Base-by-base conservation (phyloP, 1,140 invertebrate species). In the Dendrolimus punctatus region DNA sequence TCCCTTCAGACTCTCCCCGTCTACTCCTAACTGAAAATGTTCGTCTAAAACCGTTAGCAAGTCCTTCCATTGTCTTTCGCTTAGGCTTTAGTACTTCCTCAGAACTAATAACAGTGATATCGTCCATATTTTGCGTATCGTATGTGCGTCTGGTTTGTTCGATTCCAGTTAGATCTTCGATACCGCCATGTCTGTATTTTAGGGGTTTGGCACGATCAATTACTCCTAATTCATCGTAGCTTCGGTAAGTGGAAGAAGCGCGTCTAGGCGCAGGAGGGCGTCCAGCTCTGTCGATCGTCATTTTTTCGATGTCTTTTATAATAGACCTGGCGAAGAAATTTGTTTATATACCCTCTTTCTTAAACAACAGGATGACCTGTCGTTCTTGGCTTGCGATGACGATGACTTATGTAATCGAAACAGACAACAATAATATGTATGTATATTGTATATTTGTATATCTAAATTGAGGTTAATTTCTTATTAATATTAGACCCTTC, bases 211-310 rank as follows among this genome's bases (percentile, higher is more conserved):
- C 69, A 43, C 73, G 69, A 47, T 84, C 82, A 41, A 80, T 75
- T 6, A 72, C 61, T 5, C 80, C 80, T 5, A 85, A 73, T 60
- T 85, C 80, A 60, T 88, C 87, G 62, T 89, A 90, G 60, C 88
- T 89, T 60, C 84, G 80, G 64, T 90, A 90, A 5, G 88, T 89
- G 23, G 89, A 89, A 5, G 85, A 85, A 2, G 75, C 73, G 7
- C 82, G 68, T 38, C 79, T 68, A 1, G 82, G 82, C 10, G 80
- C 75, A 8, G 82, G 82, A 5, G 82, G 82, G 7, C 75, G 63
- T 49, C 80, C 82, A 23, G 76, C 73, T 72, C 66, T 75, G 53
- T 86, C 82, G 58, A 84, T 81, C 40, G 80, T 84, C 82, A 86
- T 85, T 68, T 71, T 51, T 49, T 10, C 57, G 49, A 64, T 61